Evolutionary conservation across 2,888 invertebrate genomes (phyloP), one percentile per base, ranked within the genome.

Genomic region (Drosophila leonis): DNA sequence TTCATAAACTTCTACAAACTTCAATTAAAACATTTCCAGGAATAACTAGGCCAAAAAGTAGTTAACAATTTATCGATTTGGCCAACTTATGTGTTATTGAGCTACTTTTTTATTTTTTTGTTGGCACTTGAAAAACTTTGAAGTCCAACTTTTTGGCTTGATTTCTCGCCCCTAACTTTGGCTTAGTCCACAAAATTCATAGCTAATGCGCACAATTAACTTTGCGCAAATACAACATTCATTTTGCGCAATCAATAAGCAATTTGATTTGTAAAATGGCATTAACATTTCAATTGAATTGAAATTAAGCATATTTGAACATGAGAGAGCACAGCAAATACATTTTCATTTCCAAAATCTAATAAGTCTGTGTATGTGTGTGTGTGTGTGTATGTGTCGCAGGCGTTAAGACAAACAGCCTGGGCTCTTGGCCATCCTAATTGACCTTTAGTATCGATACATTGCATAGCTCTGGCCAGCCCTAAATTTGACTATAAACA

Each of bases 211-310:
- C 64, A 54, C 61, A 65, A 84, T 75, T 64, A 61, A 49, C 44
- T 73, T 74, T 65, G 35, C 24, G 35, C 60, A n/a, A 77, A 49
- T 31, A 57, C 24, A n/a, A 27, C 27, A 42, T 42, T 18, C 31
- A 27, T 27, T 46, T 54, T 37, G 15, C 41, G 12, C 41, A 56
- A 49, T 54, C 46, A 35, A 63, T 20, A 18, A 31, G 15, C 39
- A 46, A 59, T 44, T 39, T 15, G 54, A 46, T 67, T 69, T 66
- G 49, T 31, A 2, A 48, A 67, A 46, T 60, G 18, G 0, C 65
- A 78, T 78, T 70, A 76, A 60, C 65, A 85, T 82, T 71, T 64
- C 67, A 85, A 82, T 82, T 59, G 49, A 67, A 69, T 72, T 65
- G 46, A n/a, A 80, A 74, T 70, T 80, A 60, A 31, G 59, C 63